A percentile compares a stretch with the other conserved stretches of the same genome.
Evolutionary conservation across 2,888 invertebrate genomes (phyloP).

Genomic region (Temnothorax unifasciatus): DNA sequence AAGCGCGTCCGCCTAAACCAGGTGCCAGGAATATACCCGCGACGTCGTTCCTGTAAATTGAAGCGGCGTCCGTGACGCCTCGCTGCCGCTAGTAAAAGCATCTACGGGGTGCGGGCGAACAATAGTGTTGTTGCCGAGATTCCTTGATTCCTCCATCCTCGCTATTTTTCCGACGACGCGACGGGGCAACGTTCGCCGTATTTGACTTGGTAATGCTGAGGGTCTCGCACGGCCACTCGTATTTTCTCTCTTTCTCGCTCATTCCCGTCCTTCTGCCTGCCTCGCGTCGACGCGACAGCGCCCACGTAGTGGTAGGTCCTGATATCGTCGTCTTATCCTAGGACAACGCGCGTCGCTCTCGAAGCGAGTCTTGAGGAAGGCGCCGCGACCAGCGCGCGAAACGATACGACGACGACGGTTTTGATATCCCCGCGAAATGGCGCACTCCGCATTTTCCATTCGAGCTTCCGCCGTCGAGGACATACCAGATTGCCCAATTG

Average conservation of each 20-base stretch:
- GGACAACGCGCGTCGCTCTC: slow-evolving; percentile 66
- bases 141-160: slow-evolving; percentile 80
- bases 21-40: slow-evolving; percentile 67
- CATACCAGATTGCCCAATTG: slow-evolving; percentile 58
- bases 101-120: slow-evolving; percentile 9
- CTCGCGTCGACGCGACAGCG: slow-evolving; percentile 71
- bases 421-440: slow-evolving; percentile 62
- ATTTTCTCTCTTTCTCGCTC: slow-evolving; percentile 53
- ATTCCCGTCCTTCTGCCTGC: slow-evolving; percentile 4
- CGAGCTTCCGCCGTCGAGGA: slow-evolving; percentile 58
- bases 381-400: slow-evolving; percentile 52
- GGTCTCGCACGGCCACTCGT: slow-evolving; percentile 75
- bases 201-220: slow-evolving; percentile 85
- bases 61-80: slow-evolving; percentile 58
- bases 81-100: slow-evolving; percentile 42
- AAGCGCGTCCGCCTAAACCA: slow-evolving; percentile 33
- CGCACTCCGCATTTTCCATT: slow-evolving; percentile 35
- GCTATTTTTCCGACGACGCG: slow-evolving; percentile 79
- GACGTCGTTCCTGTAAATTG: slow-evolving; percentile 76
- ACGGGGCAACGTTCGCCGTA: slow-evolving; percentile 77
- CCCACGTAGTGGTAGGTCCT: slow-evolving; percentile 80
- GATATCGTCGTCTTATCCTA: slow-evolving; percentile 74
- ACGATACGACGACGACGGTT: slow-evolving; percentile 67
- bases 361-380: slow-evolving; percentile 57
- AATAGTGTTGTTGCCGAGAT: slow-evolving; percentile 67